Evolutionary conservation across 1,140 invertebrate genomes (phyloP).

Genomic region (Brachionus plicatilis): DNA sequence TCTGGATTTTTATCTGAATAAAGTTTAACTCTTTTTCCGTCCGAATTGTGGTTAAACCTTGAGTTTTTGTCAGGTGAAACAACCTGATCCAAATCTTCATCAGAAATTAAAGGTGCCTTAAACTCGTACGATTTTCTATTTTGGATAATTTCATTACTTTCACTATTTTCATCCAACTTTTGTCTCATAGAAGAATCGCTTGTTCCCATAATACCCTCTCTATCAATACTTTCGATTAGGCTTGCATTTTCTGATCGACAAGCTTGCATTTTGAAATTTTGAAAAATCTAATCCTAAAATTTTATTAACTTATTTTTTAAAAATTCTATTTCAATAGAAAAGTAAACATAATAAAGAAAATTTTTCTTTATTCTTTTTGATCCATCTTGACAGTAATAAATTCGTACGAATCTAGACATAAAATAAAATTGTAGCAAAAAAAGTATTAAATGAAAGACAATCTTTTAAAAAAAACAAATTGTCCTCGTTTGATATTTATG

Average conservation of each 20-base stretch:
- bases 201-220: not conserved
- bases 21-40: not conserved
- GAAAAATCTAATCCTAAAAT: not conserved
- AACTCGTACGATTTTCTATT: conserved; percentile 9
- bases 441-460: not conserved
- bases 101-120: conserved; percentile 7
- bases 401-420: not conserved
- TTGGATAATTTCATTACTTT: conserved; percentile 23
- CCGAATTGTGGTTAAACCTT: not conserved
- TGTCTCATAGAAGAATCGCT: not conserved
- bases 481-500: not conserved
- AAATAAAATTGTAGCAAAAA: not conserved
- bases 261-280: not conserved
- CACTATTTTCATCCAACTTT: conserved; percentile 10
- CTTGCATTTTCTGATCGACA: not conserved
- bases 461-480: not conserved
- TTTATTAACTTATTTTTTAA: not conserved
- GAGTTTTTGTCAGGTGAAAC: not conserved
- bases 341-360: not conserved
- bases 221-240: conserved; percentile 3
- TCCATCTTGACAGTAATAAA: not conserved
- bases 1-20: not conserved
- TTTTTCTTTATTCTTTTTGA: not conserved
- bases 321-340: not conserved
- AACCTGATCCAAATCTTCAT: not conserved